A percentile compares a stretch with the other conserved stretches of the same genome.
Conservation (phyloP, 2,113 vertebrate species). For the Alexandromys fortis region DNA sequence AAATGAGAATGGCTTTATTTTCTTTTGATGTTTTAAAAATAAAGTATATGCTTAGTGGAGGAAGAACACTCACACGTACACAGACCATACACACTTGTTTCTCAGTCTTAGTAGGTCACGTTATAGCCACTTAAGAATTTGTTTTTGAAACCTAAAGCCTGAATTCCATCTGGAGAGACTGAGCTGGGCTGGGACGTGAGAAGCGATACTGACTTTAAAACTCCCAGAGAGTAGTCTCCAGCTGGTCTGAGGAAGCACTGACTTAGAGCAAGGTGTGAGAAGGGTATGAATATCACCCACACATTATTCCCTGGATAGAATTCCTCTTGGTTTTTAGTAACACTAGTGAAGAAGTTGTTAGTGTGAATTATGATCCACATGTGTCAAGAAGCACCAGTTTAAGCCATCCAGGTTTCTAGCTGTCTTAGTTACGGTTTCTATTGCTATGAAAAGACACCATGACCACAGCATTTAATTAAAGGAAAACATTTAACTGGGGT, state of each 20-base stretch:
- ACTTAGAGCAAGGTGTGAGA: background rate
- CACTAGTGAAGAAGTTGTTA: background rate
- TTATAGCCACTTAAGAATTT: background rate
- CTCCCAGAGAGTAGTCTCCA: background rate
- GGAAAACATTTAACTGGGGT: background rate
- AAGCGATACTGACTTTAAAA: background rate
- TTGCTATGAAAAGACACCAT: background rate
- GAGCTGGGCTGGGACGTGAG: background rate
- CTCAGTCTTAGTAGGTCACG: background rate
- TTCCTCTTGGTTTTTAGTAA: background rate
- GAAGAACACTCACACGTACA: background rate
- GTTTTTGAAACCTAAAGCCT: background rate
- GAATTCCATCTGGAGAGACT: background rate
- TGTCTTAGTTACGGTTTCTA: background rate
- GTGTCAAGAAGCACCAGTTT: background rate
- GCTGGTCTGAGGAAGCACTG: background rate
- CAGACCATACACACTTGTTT: background rate
- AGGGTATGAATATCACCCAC: background rate
- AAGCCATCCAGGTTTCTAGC: background rate
- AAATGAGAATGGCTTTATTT: background rate
- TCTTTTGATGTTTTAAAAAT: slow-evolving; percentile 23
- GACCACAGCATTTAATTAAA: background rate
- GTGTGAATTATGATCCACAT: no score
- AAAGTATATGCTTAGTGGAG: background rate
- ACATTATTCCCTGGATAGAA: background rate